These are phyloP conservation scores for Liodrosophila aerea DNA, from an alignment of 2,888 invertebrate genomes.

Conservation along the genomic window DNA sequence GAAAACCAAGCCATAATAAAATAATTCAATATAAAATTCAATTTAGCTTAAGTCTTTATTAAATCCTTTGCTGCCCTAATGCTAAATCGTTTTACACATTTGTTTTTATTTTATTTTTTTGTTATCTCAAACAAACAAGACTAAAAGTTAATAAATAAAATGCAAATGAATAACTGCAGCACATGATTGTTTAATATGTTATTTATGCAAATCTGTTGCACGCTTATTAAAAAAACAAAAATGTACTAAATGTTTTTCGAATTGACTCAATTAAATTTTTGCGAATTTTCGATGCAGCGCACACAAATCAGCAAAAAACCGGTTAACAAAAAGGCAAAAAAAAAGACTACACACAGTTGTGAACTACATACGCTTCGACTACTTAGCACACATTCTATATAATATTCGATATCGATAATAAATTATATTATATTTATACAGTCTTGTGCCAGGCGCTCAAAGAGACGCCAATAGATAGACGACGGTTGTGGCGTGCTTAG, in stretches of 20 bases:
- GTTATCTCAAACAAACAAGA: too few relatives aligned
- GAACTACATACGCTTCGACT: too few relatives aligned
- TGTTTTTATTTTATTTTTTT: too few relatives aligned
- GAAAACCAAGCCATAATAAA: too few relatives aligned
- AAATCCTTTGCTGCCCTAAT: too few relatives aligned
- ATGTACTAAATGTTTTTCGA: background rate
- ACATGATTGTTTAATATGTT: too few relatives aligned
- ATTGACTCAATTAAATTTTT: background rate
- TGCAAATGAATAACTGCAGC: too few relatives aligned
- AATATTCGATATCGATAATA: background rate
- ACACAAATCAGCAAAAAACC: background rate
- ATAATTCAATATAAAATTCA: too few relatives aligned
- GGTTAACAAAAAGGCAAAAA: background rate
- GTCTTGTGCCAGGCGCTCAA: conserved; percentile 50
- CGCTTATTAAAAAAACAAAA: background rate
- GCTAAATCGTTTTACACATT: too few relatives aligned
- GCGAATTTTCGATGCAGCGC: background rate
- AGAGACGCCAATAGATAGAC: conserved; percentile 32
- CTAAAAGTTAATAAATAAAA: too few relatives aligned
- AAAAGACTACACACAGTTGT: background rate
- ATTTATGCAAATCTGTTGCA: background rate
- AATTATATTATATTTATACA: conserved; percentile 7
- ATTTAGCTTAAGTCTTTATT: too few relatives aligned
- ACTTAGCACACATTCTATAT: too few relatives aligned
- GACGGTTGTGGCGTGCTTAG: conserved; percentile 20